Evolutionary conservation across 2,888 invertebrate genomes (phyloP), one percentile per base, ranked within the genome.

Genomic region (Lasioglossum morio): DNA sequence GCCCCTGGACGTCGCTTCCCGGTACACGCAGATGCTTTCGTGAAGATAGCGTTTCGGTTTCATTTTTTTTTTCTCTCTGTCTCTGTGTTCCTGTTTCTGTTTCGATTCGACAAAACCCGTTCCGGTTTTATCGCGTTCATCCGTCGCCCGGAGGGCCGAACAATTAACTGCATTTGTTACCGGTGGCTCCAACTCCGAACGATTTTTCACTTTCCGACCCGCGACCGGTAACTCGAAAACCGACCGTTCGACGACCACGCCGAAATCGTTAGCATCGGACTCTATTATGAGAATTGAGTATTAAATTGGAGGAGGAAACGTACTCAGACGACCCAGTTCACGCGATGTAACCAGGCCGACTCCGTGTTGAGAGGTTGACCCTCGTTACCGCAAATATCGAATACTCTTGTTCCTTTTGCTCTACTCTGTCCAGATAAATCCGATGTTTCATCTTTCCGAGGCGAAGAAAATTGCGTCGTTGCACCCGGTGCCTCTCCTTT

Each of bases 111-210:
- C 43, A 48, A 40, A 76, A n/a, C 69, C 46, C 80, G 76, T 46
- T 76, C 70, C 37, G 23, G 57, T 77, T 85, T 85, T 85, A 85
- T 85, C 85, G 40, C 37, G 30, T 30, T 66, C 72, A 37, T 10
- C 34, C 57, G 75, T 85, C 79, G 72, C 46, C 23, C 46, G n/a
- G 60, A 16, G 48, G 74, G 53, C 30, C 48, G 79, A 85, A 76
- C 85, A 79, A 85, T 85, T 85, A 85, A 85, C 75, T 75, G 72
- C 76, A 79, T 84, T 85, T 85, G 77, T 84, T 85, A 19, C 48
- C 34, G 40, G n/a, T 16, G 60, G 84, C 34, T 34, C 57, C 40
- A n/a, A 81, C 81, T 66, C 43, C 34, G 43, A 37, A 37, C 66
- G 66, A 82, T 82, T 66, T 82, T 81, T 82, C 73, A 82, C 23